Evolutionary conservation across 2,113 vertebrate species (phyloP).

Genomic region (Anolis carolinensis): DNA sequence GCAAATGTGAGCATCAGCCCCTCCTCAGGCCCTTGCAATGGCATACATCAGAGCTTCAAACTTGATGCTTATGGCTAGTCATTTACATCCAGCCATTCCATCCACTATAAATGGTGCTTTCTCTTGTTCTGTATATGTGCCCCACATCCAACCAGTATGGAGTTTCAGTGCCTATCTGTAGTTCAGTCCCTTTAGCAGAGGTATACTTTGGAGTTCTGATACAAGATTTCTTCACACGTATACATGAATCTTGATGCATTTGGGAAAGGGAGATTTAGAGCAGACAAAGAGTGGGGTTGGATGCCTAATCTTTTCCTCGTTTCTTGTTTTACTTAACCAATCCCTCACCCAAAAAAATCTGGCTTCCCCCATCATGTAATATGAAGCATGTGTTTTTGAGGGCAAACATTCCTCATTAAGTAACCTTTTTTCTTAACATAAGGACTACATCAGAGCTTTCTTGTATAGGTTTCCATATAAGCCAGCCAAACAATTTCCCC

Average conservation of each 20-base stretch:
- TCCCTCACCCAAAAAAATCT: too few species aligned
- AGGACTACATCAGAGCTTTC: not conserved
- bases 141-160: too few species aligned
- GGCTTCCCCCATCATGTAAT: not conserved
- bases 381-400: not conserved
- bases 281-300: not conserved
- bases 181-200: too few species aligned
- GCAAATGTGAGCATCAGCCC: too few species aligned
- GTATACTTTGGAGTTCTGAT: too few species aligned
- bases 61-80: not conserved
- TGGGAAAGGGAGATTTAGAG: not conserved
- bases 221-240: too few species aligned
- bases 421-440: not conserved
- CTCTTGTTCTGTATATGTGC: not conserved
- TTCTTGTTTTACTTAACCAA: not conserved
- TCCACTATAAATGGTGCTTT: not conserved
- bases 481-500: not conserved
- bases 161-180: too few species aligned
- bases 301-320: not conserved
- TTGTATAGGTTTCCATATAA: not conserved
- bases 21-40: not conserved
- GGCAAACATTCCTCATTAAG: not conserved
- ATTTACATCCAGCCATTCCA: not conserved
- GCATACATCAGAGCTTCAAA: not conserved
- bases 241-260: not conserved